A percentile compares a stretch with the other conserved stretches of the same genome.
Evolutionary conservation across 2,113 vertebrate genomes (phyloP).

Genomic region (Oryzias woworae): DNA sequence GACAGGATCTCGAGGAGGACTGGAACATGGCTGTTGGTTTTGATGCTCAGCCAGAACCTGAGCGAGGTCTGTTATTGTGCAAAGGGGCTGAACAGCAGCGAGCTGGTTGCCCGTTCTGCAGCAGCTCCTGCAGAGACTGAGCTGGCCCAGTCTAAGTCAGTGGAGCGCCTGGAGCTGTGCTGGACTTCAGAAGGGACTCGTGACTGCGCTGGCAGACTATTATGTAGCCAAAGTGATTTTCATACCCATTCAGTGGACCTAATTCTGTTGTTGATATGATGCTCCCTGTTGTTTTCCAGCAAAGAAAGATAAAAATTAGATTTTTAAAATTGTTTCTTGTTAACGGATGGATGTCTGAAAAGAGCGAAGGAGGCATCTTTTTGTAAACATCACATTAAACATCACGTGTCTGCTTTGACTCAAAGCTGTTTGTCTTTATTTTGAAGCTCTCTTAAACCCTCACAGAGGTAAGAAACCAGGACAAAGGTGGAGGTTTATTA

Average conservation of each 20-base stretch:
- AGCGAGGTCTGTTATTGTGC: constrained; percentile 2
- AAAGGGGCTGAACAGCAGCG: not conserved
- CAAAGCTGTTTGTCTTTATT: constrained; percentile 5
- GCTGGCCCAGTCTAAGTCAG: constrained; percentile 14
- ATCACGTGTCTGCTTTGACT: constrained; percentile 4
- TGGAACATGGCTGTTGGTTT: not conserved
- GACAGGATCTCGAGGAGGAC: not conserved
- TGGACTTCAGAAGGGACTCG: constrained; percentile 32
- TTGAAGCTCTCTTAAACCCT: constrained; percentile 29
- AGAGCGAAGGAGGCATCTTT: constrained; percentile 15
- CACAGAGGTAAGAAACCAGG: constrained; percentile 28
- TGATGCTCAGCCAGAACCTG: constrained; percentile 16
- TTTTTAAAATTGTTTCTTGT: constrained; percentile 15
- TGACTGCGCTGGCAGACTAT: constrained; percentile 44
- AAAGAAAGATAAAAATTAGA: constrained; percentile 2
- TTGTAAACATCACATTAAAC: constrained; percentile 18
- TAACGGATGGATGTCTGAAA: constrained; percentile 21
- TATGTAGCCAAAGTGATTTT: constrained; percentile 74
- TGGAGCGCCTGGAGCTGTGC: constrained; percentile 11
- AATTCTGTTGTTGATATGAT: constrained; percentile 23
- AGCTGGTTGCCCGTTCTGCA: not conserved
- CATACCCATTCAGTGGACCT: constrained; percentile 39
- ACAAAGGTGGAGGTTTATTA: constrained; percentile 19
- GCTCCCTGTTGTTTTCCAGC: constrained; percentile 40
- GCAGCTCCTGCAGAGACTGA: constrained; percentile 17